Conservation (phyloP, 2,888 invertebrate species). For the Machimus atricapillus region DNA sequence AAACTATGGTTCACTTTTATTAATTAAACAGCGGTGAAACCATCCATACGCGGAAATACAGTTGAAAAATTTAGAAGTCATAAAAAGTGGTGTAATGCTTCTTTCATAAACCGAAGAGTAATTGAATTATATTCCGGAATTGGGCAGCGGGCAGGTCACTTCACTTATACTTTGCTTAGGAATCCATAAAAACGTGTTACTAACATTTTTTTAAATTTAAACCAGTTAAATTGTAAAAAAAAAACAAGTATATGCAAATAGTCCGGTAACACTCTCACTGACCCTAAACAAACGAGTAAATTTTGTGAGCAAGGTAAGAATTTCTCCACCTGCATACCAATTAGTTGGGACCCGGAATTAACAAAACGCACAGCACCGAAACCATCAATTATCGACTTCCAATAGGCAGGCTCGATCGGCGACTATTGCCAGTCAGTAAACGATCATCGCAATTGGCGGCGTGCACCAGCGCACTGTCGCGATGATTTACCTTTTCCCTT, state of each 20-base stretch:
- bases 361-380: neutral
- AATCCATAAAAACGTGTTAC: neutral
- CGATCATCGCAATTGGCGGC: neutral
- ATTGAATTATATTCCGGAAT: neutral
- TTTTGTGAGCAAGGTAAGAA: neutral
- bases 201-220: neutral
- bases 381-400: neutral
- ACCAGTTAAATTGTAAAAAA: neutral
- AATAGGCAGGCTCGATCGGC: neutral
- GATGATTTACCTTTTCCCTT: conserved; percentile 30
- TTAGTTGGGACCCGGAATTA: neutral
- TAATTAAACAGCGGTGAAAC: neutral
- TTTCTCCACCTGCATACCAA: neutral
- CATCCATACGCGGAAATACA: neutral
- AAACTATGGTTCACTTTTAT: neutral
- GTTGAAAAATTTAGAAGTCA: neutral
- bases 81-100: neutral
- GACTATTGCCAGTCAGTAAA: neutral
- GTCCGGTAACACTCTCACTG: neutral
- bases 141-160: neutral
- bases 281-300: neutral
- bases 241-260: neutral
- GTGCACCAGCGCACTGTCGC: neutral
- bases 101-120: neutral
- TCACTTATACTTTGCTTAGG: neutral